Base-by-base conservation (phyloP, 2,797 vertebrate genomes). In the Notolabrus celidotus region DNA sequence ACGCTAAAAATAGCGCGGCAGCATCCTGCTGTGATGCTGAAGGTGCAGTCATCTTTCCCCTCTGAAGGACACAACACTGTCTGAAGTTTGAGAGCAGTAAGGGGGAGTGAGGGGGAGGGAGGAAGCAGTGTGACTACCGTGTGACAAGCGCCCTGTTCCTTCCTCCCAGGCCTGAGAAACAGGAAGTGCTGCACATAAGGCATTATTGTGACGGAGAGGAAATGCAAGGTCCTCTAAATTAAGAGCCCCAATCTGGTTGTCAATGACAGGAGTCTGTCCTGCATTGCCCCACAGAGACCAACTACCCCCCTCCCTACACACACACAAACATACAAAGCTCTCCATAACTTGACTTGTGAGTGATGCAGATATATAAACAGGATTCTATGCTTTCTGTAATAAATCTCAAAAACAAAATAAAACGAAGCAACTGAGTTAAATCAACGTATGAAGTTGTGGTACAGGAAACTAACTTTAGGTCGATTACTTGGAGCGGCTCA, bases 191-290 rank as follows among this genome's bases (percentile, higher is more conserved):
- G 89, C 89, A 92, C 88, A 91, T 89, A 88, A 92, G 91, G 92
- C 90, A 92, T 94, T 93, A 94, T 94, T 94, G 92, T 93, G 93
- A 94, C 93, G 89, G 91, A 90, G 86, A 92, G 93, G 93, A 94
- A 94, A 94, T 93, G 92, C 92, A 93, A 89, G 86, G 91, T 91
- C 89, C 89, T 92, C 93, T 93, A 92, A 92, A 93, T 88, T 92
- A 93, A 91, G 89, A 92, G 86, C 82, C 82, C 81, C 83, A 86
- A 90, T 92, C 88, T 90, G 89, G 85, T 88, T 84, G 86, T 92
- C 90, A 92, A 85, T 90, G 89, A 90, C 88, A 91, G 80, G 68
- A 79, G 88, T 67, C 76, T 81, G 83, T 90, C 89, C 82, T 89
- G 83, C 80, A 85, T 23, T 65, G 80, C 76, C 80, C 84, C 79